Evolutionary conservation across 2,113 vertebrate genomes (phyloP), one percentile per base, ranked within the genome.

Genomic region (Rhinopomastus cyanomelas): DNA sequence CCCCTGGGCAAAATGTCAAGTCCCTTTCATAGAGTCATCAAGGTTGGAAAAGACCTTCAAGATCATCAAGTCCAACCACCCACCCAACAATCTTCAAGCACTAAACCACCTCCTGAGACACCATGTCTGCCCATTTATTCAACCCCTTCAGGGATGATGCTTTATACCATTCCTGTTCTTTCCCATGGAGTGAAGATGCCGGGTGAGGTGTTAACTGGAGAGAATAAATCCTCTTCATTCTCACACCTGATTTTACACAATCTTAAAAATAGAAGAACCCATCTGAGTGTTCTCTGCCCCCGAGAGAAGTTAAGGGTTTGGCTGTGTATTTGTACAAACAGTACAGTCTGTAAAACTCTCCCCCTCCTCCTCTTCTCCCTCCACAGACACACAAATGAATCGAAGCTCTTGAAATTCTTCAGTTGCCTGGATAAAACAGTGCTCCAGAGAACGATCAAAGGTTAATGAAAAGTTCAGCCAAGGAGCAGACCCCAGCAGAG

Each of bases 381-480:
- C 74, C 6, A 25, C 74, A 6, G 21, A 27, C 46, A n/a, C 12
- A 53, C 1, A 0, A 73, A 88, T 1, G 3, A n/a, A 30, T 57
- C 81, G 59, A 21, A 8, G 62, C 51, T 48, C 46, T 90, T 44
- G 57, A 52, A 74, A 95, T 72, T 62, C 77, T 86, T 84, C 85
- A 79, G 61, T 48, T 60, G 49, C 74, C 67, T 2, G 2, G 69
- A 12, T 75, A 46, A 74, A 90, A 84, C 83, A 83, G 19, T 17
- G 46, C 77, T 88, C 37, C 6, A 7, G 94, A 81, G 88, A 84
- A 82, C 16, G 74, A 90, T 88, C 55, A 90, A 91, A 92, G 86
- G 93, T 95, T 94, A 95, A 96, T 92, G 95, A 81, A 84, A 81
- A 94, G 92, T 94, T 92, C 81, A 91, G 66, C 83, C 86, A 59